Conservation (phyloP, 2,113 vertebrate genomes). For the Climacteris rufus region DNA sequence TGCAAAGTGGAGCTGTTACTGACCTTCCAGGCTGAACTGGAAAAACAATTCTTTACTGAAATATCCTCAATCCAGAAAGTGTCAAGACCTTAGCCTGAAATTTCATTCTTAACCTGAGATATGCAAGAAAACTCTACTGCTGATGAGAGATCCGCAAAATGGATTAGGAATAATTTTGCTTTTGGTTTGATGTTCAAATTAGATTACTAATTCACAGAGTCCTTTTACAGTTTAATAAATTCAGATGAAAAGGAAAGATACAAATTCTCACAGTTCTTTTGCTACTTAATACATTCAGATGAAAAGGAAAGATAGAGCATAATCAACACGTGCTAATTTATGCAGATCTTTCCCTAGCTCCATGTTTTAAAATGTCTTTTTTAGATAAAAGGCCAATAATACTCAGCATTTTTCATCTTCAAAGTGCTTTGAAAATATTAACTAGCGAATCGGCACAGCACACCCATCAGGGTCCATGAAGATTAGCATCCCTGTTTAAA, state of each 20-base stretch:
- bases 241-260: constrained; percentile 66
- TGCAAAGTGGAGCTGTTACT: not conserved
- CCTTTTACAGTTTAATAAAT: constrained; percentile 55
- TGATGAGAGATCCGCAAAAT: not conserved
- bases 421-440: constrained; percentile 60
- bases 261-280: constrained; percentile 50
- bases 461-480: not conserved
- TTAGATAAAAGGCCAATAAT: constrained; percentile 60
- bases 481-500: constrained; percentile 5
- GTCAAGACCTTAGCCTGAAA: constrained; percentile 5
- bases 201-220: constrained; percentile 56
- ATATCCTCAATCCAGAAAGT: not conserved
- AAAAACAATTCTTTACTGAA: not conserved
- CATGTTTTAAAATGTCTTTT: constrained; percentile 51
- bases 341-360: constrained; percentile 58
- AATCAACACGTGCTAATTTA: constrained; percentile 65
- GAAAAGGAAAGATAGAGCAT: constrained; percentile 53
- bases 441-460: not conserved
- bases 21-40: not conserved
- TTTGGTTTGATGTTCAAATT: constrained; percentile 67
- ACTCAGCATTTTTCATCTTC: constrained; percentile 59
- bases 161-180: constrained; percentile 44
- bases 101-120: not conserved
- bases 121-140: not conserved
- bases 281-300: constrained; percentile 60